Conservation (phyloP, 2,888 invertebrate species). For the Drosophila kuntzei region DNA sequence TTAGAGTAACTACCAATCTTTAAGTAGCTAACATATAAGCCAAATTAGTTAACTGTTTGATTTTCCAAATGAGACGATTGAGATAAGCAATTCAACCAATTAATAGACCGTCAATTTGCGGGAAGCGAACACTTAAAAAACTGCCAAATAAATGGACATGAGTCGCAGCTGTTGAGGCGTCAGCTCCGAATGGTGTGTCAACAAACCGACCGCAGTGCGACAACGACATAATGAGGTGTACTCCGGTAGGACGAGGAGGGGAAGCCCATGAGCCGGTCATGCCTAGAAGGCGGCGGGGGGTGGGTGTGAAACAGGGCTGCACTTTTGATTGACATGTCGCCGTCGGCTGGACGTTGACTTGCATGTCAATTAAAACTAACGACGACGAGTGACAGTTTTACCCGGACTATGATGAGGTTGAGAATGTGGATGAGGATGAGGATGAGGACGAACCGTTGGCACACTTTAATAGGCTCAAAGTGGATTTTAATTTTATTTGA, state of each 20-base stretch:
- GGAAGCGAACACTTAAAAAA: constrained; percentile 42
- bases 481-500: constrained; percentile 85
- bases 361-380: constrained; percentile 83
- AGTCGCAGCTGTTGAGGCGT: constrained; percentile 36
- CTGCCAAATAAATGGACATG: constrained; percentile 33
- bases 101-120: constrained; percentile 37
- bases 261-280: constrained; percentile 1
- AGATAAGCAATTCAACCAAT: constrained; percentile 45
- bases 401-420: constrained; percentile 5
- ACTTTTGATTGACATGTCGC: constrained; percentile 84
- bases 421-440: constrained; percentile 16
- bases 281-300: constrained; percentile 23
- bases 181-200: constrained; percentile 57
- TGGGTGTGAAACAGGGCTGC: constrained; percentile 39
- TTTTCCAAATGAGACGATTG: constrained; percentile 1
- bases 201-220: constrained; percentile 73
- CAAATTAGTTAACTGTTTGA: constrained; percentile 20
- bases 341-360: constrained; percentile 84
- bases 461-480: constrained; percentile 83
- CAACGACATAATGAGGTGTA: constrained; percentile 63
- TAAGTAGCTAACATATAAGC: background rate
- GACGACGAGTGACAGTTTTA: constrained; percentile 64
- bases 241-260: constrained; percentile 1
- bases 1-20: background rate
- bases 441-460: constrained; percentile 48